A percentile compares a stretch with the other conserved stretches of the same genome.
Evolutionary conservation across 2,797 vertebrate species (phyloP).

Genomic region (Protosalanx chinensis): DNA sequence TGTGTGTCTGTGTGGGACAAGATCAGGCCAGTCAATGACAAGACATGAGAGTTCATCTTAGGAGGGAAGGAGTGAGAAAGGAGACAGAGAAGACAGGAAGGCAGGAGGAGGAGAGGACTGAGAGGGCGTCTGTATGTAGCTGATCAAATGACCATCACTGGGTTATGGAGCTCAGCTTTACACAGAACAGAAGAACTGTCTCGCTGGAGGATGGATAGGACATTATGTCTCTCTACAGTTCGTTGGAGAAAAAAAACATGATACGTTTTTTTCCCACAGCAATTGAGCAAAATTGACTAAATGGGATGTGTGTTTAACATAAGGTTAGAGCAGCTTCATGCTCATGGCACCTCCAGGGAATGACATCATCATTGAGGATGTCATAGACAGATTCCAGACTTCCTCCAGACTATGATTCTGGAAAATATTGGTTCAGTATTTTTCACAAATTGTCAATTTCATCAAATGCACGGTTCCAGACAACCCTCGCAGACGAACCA

Average conservation of each 20-base stretch:
- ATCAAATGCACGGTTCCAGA: constrained; percentile 4
- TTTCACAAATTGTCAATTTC: constrained; percentile 39
- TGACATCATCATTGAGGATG: constrained; percentile 59
- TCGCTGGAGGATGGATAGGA: too few relatives aligned
- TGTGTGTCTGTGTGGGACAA: too few relatives aligned
- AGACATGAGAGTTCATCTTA: too few relatives aligned
- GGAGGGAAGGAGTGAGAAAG: too few relatives aligned
- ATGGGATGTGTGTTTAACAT: constrained; percentile 45
- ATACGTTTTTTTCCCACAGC: constrained; percentile 21
- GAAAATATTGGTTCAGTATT: constrained; percentile 4
- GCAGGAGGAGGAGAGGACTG: too few relatives aligned
- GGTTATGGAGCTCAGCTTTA: constrained; percentile 54
- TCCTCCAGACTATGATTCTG: constrained; percentile 19
- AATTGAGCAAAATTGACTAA: constrained; percentile 20
- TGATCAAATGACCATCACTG: constrained; percentile 50
- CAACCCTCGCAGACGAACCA: too few relatives aligned
- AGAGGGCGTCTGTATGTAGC: constrained; percentile 6
- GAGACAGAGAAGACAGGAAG: too few relatives aligned
- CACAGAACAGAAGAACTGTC: too few relatives aligned
- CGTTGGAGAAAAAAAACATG: constrained; percentile 28
- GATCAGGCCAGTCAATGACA: too few relatives aligned
- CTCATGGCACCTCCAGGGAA: constrained; percentile 53
- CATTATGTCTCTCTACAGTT: constrained; percentile 41
- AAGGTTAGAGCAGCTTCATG: constrained; percentile 31
- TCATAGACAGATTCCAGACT: constrained; percentile 45